Base-by-base conservation (phyloP, 2,797 vertebrate species). In the Lerista edwardsae region DNA sequence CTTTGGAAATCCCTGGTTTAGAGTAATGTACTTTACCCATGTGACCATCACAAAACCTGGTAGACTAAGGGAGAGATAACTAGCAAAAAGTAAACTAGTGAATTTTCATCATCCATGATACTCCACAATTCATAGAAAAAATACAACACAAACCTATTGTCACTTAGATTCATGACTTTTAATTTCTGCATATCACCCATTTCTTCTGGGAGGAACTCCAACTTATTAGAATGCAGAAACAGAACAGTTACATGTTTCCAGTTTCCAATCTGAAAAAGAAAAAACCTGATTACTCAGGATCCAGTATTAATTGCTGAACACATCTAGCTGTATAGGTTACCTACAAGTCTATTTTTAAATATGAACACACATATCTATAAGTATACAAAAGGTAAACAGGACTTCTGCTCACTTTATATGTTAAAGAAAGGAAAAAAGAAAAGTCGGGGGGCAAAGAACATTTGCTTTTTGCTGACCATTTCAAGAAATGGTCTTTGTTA, bases 171-270 rank as follows among this genome's bases (percentile, higher is more conserved):
- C 94, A 99, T 97, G 92, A 99, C 98, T 96, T 98, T 99, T 87
- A 99, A 97, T 94, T 96, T 98, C 90, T 98, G 97, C 98, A 99
- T 99, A 95, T 99, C 98, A 5, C 98, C 98, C 98, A 99, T 99
- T 95, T 99, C 98, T 91, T 98, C 98, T 12, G 98, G 98, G 91
- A 99, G 96, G 91, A 92, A 95, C 95, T 99, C 98, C 92, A 99
- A 95, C 94, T 98, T 99, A 96, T 99, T 99, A 93, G 98, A 99
- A 96, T 99, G 98, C 57, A 99, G 96, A 93, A 99, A 99, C 80
- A 99, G 94, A 83, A 99, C 98, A 4, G 98, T 99, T 78, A 97
- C 94, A 78, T 96, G 96, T 94, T 98, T 98, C 98, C 98, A 99
- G 93, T 93, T 97, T 87, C 98, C 98, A 97, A 99, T 96, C 98